Evolutionary conservation across 2,797 vertebrate species (phyloP).

Genomic region (Melanotaenia nigrans): DNA sequence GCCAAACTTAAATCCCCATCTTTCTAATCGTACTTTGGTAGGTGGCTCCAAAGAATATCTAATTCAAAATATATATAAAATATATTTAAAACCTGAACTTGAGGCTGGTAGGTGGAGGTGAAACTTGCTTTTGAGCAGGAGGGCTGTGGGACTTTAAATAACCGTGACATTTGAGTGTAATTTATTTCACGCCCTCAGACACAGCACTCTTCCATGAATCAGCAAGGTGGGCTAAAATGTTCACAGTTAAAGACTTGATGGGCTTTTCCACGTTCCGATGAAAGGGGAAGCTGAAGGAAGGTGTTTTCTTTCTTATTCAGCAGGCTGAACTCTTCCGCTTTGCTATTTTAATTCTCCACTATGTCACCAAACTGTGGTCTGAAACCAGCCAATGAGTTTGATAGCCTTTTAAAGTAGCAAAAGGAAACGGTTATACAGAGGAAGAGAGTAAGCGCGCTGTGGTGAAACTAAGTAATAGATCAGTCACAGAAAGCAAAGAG

Average conservation of each 20-base stretch:
- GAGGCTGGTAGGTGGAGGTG: neutral
- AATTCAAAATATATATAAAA: neutral
- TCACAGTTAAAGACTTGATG: slow-evolving; percentile 9
- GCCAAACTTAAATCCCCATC: neutral
- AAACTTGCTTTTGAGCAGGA: neutral
- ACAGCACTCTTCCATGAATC: slow-evolving; percentile 12
- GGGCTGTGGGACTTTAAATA: slow-evolving; percentile 20
- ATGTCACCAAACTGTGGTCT: neutral
- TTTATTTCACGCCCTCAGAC: neutral
- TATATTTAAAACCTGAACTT: neutral
- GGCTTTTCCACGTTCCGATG: slow-evolving; percentile 25
- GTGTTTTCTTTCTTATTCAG: slow-evolving; percentile 6
- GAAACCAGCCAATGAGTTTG: neutral
- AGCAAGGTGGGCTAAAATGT: slow-evolving; percentile 1
- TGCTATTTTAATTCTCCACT: neutral
- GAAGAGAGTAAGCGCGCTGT: neutral
- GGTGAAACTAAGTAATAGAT: slow-evolving; percentile 30
- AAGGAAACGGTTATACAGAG: neutral
- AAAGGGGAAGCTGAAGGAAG: slow-evolving; percentile 34
- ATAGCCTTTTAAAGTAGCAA: neutral
- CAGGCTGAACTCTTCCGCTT: neutral
- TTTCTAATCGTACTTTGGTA: neutral
- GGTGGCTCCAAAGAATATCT: neutral
- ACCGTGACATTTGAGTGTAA: slow-evolving; percentile 22
- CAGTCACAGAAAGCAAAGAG: neutral